Evolutionary conservation across 2,888 invertebrate genomes (phyloP), one percentile per base, ranked within the genome.

Genomic region (Gymnoscelis rufifasciata): DNA sequence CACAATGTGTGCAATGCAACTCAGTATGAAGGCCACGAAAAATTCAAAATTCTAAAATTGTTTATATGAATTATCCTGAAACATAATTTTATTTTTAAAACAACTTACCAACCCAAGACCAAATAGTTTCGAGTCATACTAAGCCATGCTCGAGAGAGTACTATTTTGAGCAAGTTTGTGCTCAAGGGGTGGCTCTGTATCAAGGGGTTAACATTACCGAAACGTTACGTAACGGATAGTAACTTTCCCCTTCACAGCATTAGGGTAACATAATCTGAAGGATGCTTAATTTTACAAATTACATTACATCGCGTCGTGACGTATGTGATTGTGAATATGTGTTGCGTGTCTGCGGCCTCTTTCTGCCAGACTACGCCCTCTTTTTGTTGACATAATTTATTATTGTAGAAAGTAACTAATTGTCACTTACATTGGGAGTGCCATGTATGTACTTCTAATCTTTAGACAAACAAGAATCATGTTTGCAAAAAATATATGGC

Each of bases 201-300:
- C n/a, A n/a, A n/a, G n/a, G n/a, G n/a, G n/a, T n/a, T n/a, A n/a
- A n/a, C n/a, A n/a, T 56, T 51, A 58, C 57, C 51, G 54, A 53
- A 54, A 37, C 19, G 47, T 49, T 40, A 54, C 52, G 47, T 51
- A 59, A 56, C 52, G 51, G 51, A 52, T 59, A 68, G 70, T 72
- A 72, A 72, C 64, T 60, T 64, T 65, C 66, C 68, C 66, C 68
- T 68, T 66, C 60, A 58, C 53, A 54, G 33, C 38, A 68, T 58
- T 53, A 68, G 73, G 74, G 64, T 47, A 57, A 19, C 74, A 78
- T 69, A 68, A 49, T 46, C 8, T 6, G 11, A 35, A 66, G 62
- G 68, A 64, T 57, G 47, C 51, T n/a, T 38, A 5, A 43, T 42
- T n/a, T 70, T 66, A 64, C 64, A 63, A 51, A 38, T 71, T 66